phyloP scores from a whole-genome alignment of 2,888 invertebrate genomes.

The Melikaiella ostensackeni region DNA sequence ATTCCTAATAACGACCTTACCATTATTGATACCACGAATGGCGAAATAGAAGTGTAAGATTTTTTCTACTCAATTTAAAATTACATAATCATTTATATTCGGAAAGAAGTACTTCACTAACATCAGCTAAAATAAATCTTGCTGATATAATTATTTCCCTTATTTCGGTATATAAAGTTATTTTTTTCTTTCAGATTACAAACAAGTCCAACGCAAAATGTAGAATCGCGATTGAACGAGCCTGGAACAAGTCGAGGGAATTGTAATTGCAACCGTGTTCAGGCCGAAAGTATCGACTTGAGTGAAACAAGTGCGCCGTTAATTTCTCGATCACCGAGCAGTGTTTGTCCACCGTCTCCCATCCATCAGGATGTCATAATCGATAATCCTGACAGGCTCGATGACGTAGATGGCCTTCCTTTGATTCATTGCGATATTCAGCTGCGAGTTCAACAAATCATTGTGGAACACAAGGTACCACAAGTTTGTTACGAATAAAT shows the following conservation, averaged over 20 bases:
- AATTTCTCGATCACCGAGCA: slow-evolving; percentile 81
- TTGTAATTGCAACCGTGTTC: slow-evolving; percentile 66
- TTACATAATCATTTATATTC: background rate
- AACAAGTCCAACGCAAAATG: slow-evolving; percentile 58
- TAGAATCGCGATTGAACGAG: slow-evolving; percentile 61
- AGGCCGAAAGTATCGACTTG: slow-evolving; percentile 70
- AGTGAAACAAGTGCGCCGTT: slow-evolving; percentile 76
- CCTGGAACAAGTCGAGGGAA: slow-evolving; percentile 55
- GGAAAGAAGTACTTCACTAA: background rate
- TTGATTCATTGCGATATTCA: slow-evolving; percentile 86
- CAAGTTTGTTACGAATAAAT: slow-evolving; percentile 33
- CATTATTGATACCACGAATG: slow-evolving; percentile 52
- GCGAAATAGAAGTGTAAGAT: slow-evolving; percentile 69
- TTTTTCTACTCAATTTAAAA: background rate
- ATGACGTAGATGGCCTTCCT: slow-evolving; percentile 87
- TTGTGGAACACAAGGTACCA: slow-evolving; percentile 86
- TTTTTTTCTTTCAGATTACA: slow-evolving; percentile 56
- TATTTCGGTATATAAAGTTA: background rate
- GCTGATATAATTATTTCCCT: background rate
- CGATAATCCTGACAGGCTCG: slow-evolving; percentile 77
- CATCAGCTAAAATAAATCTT: background rate
- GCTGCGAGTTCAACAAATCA: slow-evolving; percentile 88
- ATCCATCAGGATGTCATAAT: slow-evolving; percentile 72
- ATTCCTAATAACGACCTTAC: slow-evolving; percentile 73
- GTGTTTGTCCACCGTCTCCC: slow-evolving; percentile 81